These are phyloP conservation scores for Sardinella longiceps DNA, from an alignment of 2,797 vertebrate genomes.

Conservation along the genomic window DNA sequence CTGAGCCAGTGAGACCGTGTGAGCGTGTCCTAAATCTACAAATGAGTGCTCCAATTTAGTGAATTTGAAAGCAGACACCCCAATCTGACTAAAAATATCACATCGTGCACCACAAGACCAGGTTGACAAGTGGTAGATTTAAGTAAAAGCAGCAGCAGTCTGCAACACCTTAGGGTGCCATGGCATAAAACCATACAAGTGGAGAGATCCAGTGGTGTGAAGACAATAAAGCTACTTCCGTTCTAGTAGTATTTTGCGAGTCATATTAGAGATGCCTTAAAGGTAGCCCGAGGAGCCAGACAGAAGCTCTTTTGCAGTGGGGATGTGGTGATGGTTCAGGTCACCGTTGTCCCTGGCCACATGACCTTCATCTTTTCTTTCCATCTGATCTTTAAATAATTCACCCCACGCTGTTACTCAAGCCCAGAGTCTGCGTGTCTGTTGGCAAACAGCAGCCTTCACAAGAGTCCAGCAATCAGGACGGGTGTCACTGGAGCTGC, in stretches of 20 bases:
- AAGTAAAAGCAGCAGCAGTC: background rate
- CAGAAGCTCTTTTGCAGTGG: background rate
- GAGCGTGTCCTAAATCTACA: too few species aligned
- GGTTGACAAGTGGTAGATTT: background rate
- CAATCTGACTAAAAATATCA: too few species aligned
- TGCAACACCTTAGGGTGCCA: background rate
- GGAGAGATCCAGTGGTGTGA: background rate
- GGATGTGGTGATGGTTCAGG: background rate
- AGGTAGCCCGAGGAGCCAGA: background rate
- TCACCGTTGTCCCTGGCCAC: constrained; percentile 8
- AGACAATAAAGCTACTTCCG: background rate
- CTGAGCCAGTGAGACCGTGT: background rate
- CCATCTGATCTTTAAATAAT: constrained; percentile 20
- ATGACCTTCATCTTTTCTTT: constrained; percentile 5
- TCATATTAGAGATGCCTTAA: background rate
- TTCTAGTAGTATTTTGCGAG: background rate
- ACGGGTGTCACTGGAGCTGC: constrained; percentile 4
- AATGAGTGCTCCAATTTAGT: too few species aligned
- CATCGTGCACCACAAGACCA: background rate
- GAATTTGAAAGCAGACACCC: too few species aligned
- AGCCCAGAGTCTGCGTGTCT: constrained; percentile 10
- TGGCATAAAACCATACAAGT: background rate
- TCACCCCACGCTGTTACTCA: background rate
- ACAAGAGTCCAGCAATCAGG: background rate
- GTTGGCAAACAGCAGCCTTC: constrained; percentile 1